Base-by-base conservation (phyloP, 2,888 invertebrate species). In the Lutraria lutraria region DNA sequence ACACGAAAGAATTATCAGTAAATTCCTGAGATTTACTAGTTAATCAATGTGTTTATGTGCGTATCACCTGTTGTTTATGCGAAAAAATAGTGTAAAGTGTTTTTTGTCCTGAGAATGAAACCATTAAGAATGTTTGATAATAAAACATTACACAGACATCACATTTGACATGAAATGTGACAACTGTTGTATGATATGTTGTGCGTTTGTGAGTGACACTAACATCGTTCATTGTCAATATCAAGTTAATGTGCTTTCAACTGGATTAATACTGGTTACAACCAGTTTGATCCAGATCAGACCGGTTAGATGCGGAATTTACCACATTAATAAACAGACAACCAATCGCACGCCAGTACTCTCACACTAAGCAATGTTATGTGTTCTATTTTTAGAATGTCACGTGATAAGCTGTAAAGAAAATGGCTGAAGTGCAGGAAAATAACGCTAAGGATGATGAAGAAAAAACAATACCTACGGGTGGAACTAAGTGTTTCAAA, bases 361-460 rank as follows among this genome's bases (percentile, higher is more conserved):
- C 68, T 3, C 31, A n/a, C 52, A 31, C 31, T 16, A 29, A 8
- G 43, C 16, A 72, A 29, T 54, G 76, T 54, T 79, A 54, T 56
- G 31, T 52, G 29, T 31, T 29, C 72, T 83, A 83, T 85, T 79
- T 79, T 56, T 79, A 85, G 56, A 76, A 21, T n/a, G 4, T 31
- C 82, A 60, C 54, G 31, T 82, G 43, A 34, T 34, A 29, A 60
- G 16, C 21, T 31, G 56, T 19, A n/a, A 19, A 21, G 68, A 87
- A 81, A 80, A 88, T 88, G 88, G 88, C 88, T 43, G 88, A 88
- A 68, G 31, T 81, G 29, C 88, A 84, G 53, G 53, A 53, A 0
- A 81, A 54, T n/a, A 63, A 34, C 16, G 43, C 19, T 25, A 83
- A n/a, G 0, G 54, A 79, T n/a, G n/a, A 56, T 60, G 52, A 60